Evolutionary conservation across 2,888 invertebrate genomes (phyloP).

Genomic region (Dicranocentrus wangi): DNA sequence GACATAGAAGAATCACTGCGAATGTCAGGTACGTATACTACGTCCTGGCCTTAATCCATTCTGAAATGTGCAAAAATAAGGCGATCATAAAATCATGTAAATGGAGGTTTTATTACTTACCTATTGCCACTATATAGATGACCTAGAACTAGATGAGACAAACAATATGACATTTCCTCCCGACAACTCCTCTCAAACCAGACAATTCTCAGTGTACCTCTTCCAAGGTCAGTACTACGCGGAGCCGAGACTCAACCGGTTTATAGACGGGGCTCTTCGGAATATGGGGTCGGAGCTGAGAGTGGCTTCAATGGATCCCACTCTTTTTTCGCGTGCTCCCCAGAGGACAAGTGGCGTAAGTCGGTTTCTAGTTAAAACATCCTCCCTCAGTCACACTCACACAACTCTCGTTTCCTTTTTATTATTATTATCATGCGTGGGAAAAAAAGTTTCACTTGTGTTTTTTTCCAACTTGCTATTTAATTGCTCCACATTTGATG

Average conservation of each 20-base stretch:
- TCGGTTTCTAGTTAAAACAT: conserved; percentile 50
- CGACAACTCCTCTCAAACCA: conserved; percentile 40
- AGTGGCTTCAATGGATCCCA: conserved; percentile 69
- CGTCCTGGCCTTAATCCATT: not conserved
- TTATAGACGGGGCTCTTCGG: conserved; percentile 71
- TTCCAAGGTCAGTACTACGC: conserved; percentile 72
- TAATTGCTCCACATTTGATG: not conserved
- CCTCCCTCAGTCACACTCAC: not conserved
- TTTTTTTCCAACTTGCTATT: not conserved
- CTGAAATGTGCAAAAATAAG: too few relatives aligned
- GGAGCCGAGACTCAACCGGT: conserved; percentile 71
- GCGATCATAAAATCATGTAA: too few relatives aligned
- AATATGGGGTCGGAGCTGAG: conserved; percentile 70
- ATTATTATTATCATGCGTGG: conserved; percentile 2
- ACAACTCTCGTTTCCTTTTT: conserved; percentile 9
- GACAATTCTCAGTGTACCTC: conserved; percentile 70
- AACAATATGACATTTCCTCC: not conserved
- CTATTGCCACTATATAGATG: conserved; percentile 6
- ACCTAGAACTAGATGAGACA: conserved; percentile 25
- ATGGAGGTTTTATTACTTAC: not conserved
- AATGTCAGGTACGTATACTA: conserved; percentile 52
- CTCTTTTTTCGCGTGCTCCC: conserved; percentile 72
- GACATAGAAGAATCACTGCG: conserved; percentile 68
- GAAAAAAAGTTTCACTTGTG: conserved; percentile 48
- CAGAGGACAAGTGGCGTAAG: conserved; percentile 71